phyloP scores from a whole-genome alignment of 2,113 vertebrate species.

The Oxyruncus cristatus region DNA sequence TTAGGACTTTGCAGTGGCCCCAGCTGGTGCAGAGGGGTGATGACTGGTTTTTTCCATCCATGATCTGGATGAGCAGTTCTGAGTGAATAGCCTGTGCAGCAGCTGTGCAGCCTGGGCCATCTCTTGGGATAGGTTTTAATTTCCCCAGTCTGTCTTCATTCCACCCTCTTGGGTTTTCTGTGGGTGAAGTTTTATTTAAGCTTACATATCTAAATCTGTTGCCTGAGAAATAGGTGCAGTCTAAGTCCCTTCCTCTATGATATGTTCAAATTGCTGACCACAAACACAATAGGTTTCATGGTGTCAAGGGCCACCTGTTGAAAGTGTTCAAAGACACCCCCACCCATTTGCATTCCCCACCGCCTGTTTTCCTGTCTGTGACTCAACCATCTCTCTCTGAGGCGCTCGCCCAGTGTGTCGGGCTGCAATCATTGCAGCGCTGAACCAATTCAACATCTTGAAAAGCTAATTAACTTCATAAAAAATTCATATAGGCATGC shows the following conservation, averaged over 20 bases:
- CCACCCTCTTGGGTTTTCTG: neutral
- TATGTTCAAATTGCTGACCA: neutral
- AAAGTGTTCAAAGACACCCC: neutral
- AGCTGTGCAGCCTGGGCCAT: slow-evolving; percentile 25
- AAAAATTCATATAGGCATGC: slow-evolving; percentile 80
- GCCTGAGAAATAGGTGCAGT: slow-evolving; percentile 52
- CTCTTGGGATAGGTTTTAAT: slow-evolving; percentile 24
- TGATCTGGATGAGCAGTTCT: neutral
- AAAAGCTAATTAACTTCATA: slow-evolving; percentile 83
- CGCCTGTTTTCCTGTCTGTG: slow-evolving; percentile 4
- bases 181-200: slow-evolving; percentile 25
- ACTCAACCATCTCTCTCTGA: slow-evolving; percentile 27
- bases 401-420: slow-evolving; percentile 30
- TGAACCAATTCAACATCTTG: slow-evolving; percentile 77
- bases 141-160: slow-evolving; percentile 35
- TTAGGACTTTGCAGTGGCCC: neutral
- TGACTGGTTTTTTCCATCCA: slow-evolving; percentile 25
- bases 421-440: slow-evolving; percentile 67
- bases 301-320: slow-evolving; percentile 42
- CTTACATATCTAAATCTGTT: slow-evolving; percentile 52
- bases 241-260: slow-evolving; percentile 13
- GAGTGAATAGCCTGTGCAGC: slow-evolving; percentile 21
- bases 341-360: slow-evolving; percentile 36
- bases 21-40: neutral
- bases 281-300: slow-evolving; percentile 52